Conservation (phyloP, 1,140 invertebrate species). For the Grapholita molesta region DNA sequence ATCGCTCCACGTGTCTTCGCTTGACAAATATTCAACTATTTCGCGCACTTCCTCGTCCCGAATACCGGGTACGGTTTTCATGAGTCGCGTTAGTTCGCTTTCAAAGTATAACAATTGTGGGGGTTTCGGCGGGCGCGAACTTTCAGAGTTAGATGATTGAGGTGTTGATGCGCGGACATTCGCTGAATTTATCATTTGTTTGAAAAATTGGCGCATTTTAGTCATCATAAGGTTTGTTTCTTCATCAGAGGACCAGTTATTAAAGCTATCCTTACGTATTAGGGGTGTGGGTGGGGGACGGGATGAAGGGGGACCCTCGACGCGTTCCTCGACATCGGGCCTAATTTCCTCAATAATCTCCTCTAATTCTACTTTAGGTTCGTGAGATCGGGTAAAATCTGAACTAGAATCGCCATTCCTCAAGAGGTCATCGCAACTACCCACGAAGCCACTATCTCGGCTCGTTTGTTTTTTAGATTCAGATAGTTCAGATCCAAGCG, state of each 20-base stretch:
- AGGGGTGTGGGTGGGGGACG: constrained; percentile 78
- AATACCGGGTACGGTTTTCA: constrained; percentile 95
- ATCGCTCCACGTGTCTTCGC: constrained; percentile 95
- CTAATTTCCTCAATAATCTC: constrained; percentile 78
- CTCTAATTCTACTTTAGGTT: constrained; percentile 78
- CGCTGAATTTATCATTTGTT: constrained; percentile 87
- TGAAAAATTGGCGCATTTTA: constrained; percentile 94
- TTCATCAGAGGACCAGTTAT: constrained; percentile 95
- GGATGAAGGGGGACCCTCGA: constrained; percentile 56
- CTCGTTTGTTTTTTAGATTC: constrained; percentile 86
- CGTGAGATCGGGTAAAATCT: constrained; percentile 69
- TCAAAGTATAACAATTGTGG: constrained; percentile 93
- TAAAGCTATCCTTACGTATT: constrained; percentile 92
- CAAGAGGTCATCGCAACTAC: constrained; percentile 91
- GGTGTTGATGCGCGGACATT: constrained; percentile 80
- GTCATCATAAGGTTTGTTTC: constrained; percentile 97
- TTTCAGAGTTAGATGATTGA: constrained; percentile 77
- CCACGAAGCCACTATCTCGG: constrained; percentile 91
- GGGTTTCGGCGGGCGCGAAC: constrained; percentile 83
- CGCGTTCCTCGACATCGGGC: constrained; percentile 67
- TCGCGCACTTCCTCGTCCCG: constrained; percentile 93
- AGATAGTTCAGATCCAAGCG: constrained; percentile 74
- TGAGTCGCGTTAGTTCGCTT: constrained; percentile 91
- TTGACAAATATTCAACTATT: constrained; percentile 94
- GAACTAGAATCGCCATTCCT: constrained; percentile 81